phyloP scores from a whole-genome alignment of 2,888 invertebrate species.

The Plagodis pulveraria region DNA sequence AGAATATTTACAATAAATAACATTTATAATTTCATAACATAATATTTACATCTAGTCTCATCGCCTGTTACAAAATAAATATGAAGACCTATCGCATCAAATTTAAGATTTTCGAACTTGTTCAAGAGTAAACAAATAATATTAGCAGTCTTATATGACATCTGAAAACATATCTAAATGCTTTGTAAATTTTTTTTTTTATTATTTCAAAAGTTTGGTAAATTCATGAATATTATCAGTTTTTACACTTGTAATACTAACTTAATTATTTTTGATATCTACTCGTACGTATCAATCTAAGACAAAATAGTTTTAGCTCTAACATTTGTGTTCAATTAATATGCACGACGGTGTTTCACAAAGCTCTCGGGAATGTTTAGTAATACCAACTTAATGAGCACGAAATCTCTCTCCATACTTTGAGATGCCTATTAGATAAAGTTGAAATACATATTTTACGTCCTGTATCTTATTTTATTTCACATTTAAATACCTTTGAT shows the following conservation, averaged over 20 bases:
- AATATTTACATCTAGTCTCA: conserved; percentile 71
- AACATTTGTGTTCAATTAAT: background rate
- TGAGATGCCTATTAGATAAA: conserved; percentile 10
- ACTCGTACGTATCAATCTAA: too few species aligned
- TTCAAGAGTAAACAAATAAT: conserved; percentile 18
- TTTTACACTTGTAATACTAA: too few species aligned
- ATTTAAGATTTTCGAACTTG: conserved; percentile 18
- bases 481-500: background rate
- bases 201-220: conserved; percentile 1
- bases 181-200: conserved; percentile 6
- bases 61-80: conserved; percentile 32
- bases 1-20: conserved; percentile 76
- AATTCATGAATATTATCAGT: too few species aligned
- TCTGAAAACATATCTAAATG: background rate
- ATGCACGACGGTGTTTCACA: conserved; percentile 2
- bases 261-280: too few species aligned
- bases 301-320: too few species aligned
- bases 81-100: conserved; percentile 18
- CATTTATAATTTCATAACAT: conserved; percentile 55
- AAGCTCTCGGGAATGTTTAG: conserved; percentile 27
- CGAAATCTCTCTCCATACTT: conserved; percentile 6
- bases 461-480: conserved; percentile 8
- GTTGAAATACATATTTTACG: conserved; percentile 2
- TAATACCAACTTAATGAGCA: conserved; percentile 18
- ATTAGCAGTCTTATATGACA: conserved; percentile 19